Evolutionary conservation across 2,797 vertebrate species (phyloP).

Genomic region (Catostomus latipinnis): DNA sequence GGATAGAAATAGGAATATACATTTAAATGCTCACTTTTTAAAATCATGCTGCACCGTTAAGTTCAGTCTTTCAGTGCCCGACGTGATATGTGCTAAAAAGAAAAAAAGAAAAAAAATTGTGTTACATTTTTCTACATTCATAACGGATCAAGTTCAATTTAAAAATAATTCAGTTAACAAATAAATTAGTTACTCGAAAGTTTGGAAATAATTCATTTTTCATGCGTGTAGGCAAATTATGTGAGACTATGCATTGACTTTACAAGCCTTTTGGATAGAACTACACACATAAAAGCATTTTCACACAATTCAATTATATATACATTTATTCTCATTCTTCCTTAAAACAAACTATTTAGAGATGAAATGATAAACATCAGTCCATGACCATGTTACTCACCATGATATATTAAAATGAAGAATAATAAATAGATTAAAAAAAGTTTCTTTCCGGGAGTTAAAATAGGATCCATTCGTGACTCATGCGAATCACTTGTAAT

Average conservation of each 20-base stretch:
- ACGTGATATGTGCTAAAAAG: constrained; percentile 75
- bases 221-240: not conserved
- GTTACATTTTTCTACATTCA: not conserved
- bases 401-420: constrained; percentile 76
- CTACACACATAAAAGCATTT: too few relatives aligned
- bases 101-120: not conserved
- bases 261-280: too few relatives aligned
- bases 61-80: constrained; percentile 68
- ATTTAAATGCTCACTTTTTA: constrained; percentile 72
- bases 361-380: not conserved
- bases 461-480: constrained; percentile 79
- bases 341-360: not conserved
- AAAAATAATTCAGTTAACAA: too few relatives aligned
- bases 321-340: not conserved
- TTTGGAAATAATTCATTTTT: not conserved
- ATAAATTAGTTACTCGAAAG: too few relatives aligned
- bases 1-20: not conserved
- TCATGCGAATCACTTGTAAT: constrained; percentile 71
- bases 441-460: constrained; percentile 68
- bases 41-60: constrained; percentile 66
- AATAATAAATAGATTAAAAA: constrained; percentile 64
- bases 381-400: constrained; percentile 65
- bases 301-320: not conserved
- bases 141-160: not conserved
- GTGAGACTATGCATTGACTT: not conserved